Conservation (phyloP, 1,140 invertebrate genomes). For the Pseudomyrmex sp. region DNA sequence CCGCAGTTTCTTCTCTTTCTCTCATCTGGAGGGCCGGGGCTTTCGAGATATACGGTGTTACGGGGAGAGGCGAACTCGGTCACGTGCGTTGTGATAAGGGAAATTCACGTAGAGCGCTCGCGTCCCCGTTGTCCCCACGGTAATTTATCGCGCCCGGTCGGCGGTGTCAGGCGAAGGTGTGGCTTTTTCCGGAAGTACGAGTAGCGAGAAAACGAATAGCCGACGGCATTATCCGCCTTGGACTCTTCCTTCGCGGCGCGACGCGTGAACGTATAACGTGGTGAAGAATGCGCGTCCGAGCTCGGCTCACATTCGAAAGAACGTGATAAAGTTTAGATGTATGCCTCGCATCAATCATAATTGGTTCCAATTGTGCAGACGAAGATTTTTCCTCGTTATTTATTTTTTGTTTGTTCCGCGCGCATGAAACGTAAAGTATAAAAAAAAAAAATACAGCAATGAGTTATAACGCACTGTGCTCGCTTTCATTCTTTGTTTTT, state of each 20-base stretch:
- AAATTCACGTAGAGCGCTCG: constrained; percentile 59
- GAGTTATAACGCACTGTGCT: background rate
- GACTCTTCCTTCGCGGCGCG: background rate
- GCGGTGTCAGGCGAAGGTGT: background rate
- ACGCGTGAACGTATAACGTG: background rate
- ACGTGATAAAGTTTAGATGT: background rate
- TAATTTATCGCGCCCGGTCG: constrained; percentile 32
- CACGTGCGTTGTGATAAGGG: constrained; percentile 51
- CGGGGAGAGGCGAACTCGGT: constrained; percentile 49
- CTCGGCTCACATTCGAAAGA: background rate
- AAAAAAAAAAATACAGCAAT: too few species aligned
- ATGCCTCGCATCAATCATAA: constrained; percentile 23
- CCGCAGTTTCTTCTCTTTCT: background rate
- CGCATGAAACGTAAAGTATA: background rate
- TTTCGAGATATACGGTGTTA: constrained; percentile 44
- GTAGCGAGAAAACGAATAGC: constrained; percentile 23
- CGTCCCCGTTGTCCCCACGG: constrained; percentile 31
- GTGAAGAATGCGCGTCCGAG: background rate
- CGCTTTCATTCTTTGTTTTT: background rate
- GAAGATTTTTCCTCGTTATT: background rate
- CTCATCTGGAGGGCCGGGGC: background rate
- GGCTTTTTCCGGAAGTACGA: constrained; percentile 13
- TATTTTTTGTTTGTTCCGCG: background rate
- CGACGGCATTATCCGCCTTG: background rate
- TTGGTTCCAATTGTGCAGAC: constrained; percentile 2